Base-by-base conservation (phyloP, 2,113 vertebrate genomes). In the Quiscalus mexicanus region DNA sequence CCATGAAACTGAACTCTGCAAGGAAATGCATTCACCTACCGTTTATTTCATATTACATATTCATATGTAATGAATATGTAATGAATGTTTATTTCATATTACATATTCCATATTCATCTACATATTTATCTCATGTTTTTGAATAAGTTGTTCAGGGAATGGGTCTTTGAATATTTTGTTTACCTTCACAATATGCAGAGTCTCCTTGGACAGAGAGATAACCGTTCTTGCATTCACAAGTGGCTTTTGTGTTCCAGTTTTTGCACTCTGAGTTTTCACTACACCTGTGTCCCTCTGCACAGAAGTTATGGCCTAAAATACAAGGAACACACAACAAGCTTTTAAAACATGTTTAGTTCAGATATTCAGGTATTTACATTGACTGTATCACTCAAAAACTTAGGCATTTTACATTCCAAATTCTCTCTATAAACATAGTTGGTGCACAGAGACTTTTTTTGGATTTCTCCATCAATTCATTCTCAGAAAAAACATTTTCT, bases 241-340 rank as follows among this genome's bases (percentile, higher is more conserved):
- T 98, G 4, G 99, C 99, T 98, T 98, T 99, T 15, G 98, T 99
- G 96, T 99, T 98, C 98, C 98, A 98, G 96, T 99, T 99, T 97
- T 98, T 99, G 96, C 99, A 99, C 80, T 99, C 98, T 0, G 99
- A 99, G 89, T 99, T 99, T 96, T 99, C 99, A 84, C 99, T 99
- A 97, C 99, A 99, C 87, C 97, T 98, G 88, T 99, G 97, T 81
- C 98, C 99, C 95, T 99, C 99, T 49, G 98, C 98, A 86, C 99
- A 99, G 96, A 99, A 99, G 97, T 99, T 99, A 89, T 99, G 98
- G 92, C 99, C 99, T 99, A 93, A 85, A 97, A 98, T 16, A 96
- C 76, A 84, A 91, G 84, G 5, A 78, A 94, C 49, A 93, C 16
- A 17, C 37, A 91, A 82, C 11, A 41, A 41, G n/a, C 28, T n/a